phyloP scores from a whole-genome alignment of 2,888 invertebrate species.

The Chrysina gloriosa region DNA sequence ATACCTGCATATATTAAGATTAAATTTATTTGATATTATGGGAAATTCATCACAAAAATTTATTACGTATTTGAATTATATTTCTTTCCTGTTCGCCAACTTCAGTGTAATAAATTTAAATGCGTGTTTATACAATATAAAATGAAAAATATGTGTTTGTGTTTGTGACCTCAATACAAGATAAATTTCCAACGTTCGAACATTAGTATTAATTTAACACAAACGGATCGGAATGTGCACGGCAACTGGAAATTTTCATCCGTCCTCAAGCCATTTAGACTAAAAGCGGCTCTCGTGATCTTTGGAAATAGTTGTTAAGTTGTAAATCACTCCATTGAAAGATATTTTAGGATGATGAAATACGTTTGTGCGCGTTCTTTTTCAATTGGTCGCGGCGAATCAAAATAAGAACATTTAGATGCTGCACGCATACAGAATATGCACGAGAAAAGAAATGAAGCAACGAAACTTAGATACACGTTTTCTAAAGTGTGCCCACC shows the following conservation, averaged over 20 bases:
- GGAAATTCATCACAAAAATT: slow-evolving; percentile 21
- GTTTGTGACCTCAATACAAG: slow-evolving; percentile 27
- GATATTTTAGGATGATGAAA: slow-evolving; percentile 32
- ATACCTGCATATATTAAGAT: not conserved
- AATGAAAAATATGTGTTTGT: slow-evolving; percentile 23
- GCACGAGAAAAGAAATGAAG: not conserved
- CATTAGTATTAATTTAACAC: slow-evolving; percentile 24
- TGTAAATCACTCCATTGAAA: slow-evolving; percentile 30
- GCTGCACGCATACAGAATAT: not conserved
- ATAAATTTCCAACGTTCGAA: slow-evolving; percentile 9
- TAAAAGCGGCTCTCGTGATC: slow-evolving; percentile 31
- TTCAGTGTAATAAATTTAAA: slow-evolving; percentile 16
- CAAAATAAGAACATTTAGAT: slow-evolving; percentile 14
- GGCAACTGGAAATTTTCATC: slow-evolving; percentile 17
- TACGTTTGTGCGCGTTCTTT: not conserved
- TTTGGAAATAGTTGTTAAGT: slow-evolving; percentile 27
- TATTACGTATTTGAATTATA: slow-evolving; percentile 21
- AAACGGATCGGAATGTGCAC: slow-evolving; percentile 24
- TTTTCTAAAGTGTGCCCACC: no score
- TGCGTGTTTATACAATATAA: slow-evolving; percentile 26
- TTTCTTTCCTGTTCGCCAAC: slow-evolving; percentile 18
- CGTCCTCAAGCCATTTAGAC: slow-evolving; percentile 25
- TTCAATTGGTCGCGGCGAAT: not conserved
- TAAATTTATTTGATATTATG: slow-evolving; percentile 9
- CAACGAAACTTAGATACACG: no score